A percentile compares a stretch with the other conserved stretches of the same genome.
These are phyloP conservation scores for Eupleurogrammus muticus DNA, from an alignment of 2,797 vertebrate genomes.

Conservation along the genomic window DNA sequence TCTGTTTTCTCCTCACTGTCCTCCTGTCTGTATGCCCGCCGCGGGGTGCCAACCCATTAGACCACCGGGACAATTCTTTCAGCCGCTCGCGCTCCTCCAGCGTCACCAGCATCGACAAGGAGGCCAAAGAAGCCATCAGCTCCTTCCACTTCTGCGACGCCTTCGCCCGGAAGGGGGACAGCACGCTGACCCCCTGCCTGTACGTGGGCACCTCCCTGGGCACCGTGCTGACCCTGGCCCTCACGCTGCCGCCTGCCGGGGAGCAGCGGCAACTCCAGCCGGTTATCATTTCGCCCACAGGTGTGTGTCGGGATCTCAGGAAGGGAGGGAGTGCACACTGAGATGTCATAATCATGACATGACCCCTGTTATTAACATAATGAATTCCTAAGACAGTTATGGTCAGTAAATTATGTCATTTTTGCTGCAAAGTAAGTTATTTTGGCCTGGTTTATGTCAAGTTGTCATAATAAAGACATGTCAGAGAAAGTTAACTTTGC, in stretches of 20 bases:
- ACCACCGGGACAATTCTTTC: conserved; percentile 98
- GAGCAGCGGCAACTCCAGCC: conserved; percentile 97
- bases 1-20: conserved; percentile 82
- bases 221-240: conserved; percentile 90
- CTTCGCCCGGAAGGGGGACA: conserved; percentile 92
- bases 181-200: conserved; percentile 88
- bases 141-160: conserved; percentile 95
- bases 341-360: too few relatives aligned
- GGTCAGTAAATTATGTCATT: too few relatives aligned
- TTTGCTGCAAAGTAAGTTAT: too few relatives aligned
- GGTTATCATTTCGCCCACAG: conserved; percentile 93
- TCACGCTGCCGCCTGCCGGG: conserved; percentile 93
- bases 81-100: conserved; percentile 98
- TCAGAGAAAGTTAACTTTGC: too few relatives aligned
- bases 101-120: conserved; percentile 99
- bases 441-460: too few relatives aligned
- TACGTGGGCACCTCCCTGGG: conserved; percentile 96
- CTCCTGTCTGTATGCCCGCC: conserved; percentile 88
- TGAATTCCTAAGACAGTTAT: too few relatives aligned
- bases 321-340: background rate
- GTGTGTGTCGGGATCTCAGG: conserved; percentile 81
- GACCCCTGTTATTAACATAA: too few relatives aligned
- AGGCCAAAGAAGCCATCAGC: conserved; percentile 93
- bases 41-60: conserved; percentile 87
- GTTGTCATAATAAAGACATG: too few relatives aligned